These are phyloP conservation scores for Polyergus mexicanus DNA, from an alignment of 1,140 invertebrate species.

Conservation along the genomic window DNA sequence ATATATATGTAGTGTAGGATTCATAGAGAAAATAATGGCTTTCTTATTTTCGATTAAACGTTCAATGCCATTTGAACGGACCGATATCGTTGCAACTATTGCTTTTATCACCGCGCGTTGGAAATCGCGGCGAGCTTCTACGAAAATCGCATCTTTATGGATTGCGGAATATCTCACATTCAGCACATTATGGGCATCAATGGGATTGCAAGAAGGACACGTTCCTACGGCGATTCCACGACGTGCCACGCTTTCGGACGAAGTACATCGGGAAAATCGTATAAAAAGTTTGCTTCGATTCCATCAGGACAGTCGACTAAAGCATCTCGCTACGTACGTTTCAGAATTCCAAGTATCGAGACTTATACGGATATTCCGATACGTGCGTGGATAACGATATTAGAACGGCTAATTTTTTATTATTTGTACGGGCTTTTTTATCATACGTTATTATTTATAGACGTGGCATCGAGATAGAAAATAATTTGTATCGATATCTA, in stretches of 20 bases:
- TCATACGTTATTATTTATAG: too few relatives aligned
- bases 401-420: not conserved
- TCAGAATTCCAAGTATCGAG: slow-evolving; percentile 23
- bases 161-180: slow-evolving; percentile 62
- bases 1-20: not conserved
- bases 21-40: slow-evolving; percentile 1
- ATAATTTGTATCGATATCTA: not conserved
- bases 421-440: not conserved
- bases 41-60: slow-evolving; percentile 30
- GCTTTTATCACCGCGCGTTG: slow-evolving; percentile 17
- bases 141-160: slow-evolving; percentile 56
- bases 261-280: slow-evolving; percentile 6
- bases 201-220: slow-evolving; percentile 57
- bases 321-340: slow-evolving; percentile 18
- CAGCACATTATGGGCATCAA: slow-evolving; percentile 58
- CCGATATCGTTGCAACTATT: not conserved
- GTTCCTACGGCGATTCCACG: slow-evolving; percentile 48
- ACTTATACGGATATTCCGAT: not conserved
- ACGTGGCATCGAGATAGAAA: not conserved
- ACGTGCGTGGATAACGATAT: not conserved
- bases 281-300: slow-evolving; percentile 25
- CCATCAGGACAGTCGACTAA: slow-evolving; percentile 6
- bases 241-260: slow-evolving; percentile 57
- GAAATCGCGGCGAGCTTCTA: slow-evolving; percentile 6
- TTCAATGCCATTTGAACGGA: slow-evolving; percentile 5